Base-by-base conservation (phyloP, 2,797 vertebrate species). In the Coranthus polyacanthus region DNA sequence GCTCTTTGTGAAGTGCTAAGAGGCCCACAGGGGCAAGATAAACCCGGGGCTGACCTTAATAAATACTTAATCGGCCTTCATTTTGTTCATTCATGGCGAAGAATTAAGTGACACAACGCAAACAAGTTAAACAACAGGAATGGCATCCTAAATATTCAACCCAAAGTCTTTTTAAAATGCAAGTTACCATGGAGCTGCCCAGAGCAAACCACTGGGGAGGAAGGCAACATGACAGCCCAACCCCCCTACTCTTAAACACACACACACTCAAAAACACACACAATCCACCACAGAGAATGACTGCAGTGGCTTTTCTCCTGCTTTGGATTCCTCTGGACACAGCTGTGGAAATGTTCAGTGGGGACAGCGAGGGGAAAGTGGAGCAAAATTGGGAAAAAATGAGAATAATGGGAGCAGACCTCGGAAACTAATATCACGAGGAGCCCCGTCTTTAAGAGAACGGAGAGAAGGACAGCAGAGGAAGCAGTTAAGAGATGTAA, bases 81-180 rank as follows among this genome's bases (percentile, higher is more conserved):
- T 88, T 88, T 91, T 86, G 80, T 87, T 88, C 87, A 84, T 87
- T 87, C 83, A 83, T 44, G 72, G 75, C 4, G 36, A 66, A 58
- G 83, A 89, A 83, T 85, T 85, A 85, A 85, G 82, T 84, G 88
- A 87, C 88, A 89, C 79, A 60, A 84, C 22, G 47, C 82, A 88
- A 90, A 90, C 85, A 86, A 81, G 80, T 83, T 89, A 89, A 90
- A 91, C 86, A 90, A 91, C 89, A 54, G 81, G 84, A 90, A 89
- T 83, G 90, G 87, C 87, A 91, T 92, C 77, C 72, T 59, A 91
- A 91, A 91, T 76, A 92, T 90, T 82, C 84, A 55, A 84, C 60
- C 72, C 75, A 45, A 60, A 69, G 72, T 75, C 85, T 78, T 71
- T 77, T 89, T 87, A 84, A 88, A 83, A 91, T 86, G 82, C 87